Evolutionary conservation across 2,113 vertebrate genomes (phyloP).

Genomic region (Protomyctophum bolini): DNA sequence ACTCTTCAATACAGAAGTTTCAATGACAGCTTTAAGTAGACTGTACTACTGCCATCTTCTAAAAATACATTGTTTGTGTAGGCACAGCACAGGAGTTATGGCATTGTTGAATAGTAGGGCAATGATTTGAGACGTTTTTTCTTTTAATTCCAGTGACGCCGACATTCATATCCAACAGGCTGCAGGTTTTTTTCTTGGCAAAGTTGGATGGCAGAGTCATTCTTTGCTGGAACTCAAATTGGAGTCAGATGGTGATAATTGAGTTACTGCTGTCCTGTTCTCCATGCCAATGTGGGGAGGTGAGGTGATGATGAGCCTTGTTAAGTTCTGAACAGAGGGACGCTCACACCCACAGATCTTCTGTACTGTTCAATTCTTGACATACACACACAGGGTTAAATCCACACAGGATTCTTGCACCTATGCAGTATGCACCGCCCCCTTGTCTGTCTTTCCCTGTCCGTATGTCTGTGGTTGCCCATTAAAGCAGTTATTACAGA

Average conservation of each 20-base stretch:
- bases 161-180: no score
- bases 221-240: not conserved
- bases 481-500: slow-evolving; percentile 25
- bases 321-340: not conserved
- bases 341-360: no score
- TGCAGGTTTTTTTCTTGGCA: not conserved
- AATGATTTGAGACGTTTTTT: not conserved
- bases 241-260: slow-evolving; percentile 13
- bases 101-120: no score
- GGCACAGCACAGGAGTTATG: no score
- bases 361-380: no score
- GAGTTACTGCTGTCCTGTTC: slow-evolving; percentile 4
- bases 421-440: not conserved
- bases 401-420: no score
- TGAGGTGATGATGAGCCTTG: not conserved
- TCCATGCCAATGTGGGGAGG: not conserved
- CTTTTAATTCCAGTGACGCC: not conserved
- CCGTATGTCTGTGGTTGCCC: slow-evolving; percentile 4
- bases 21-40: no score
- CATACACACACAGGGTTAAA: no score
- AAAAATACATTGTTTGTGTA: no score
- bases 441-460: not conserved
- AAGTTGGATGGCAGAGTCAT: not conserved
- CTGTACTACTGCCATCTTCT: no score
- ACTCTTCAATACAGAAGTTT: no score